These are phyloP conservation scores for Poicephalus meyeri DNA, from an alignment of 2,113 vertebrate genomes.

Conservation along the genomic window DNA sequence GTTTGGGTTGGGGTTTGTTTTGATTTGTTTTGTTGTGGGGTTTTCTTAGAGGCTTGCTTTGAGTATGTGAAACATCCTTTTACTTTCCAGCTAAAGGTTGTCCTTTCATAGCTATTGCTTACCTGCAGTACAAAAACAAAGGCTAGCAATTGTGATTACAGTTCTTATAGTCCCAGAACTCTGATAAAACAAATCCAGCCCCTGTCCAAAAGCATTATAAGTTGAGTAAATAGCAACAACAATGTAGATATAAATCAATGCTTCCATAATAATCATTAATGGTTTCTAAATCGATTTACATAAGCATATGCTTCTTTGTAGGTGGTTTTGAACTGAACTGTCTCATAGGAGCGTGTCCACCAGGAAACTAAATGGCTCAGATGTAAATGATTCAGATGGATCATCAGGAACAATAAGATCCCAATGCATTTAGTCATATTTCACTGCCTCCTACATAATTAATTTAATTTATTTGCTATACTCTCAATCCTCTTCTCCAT, in stretches of 20 bases:
- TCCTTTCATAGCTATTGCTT: background rate
- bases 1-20: background rate
- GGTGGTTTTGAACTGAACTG: background rate
- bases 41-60: background rate
- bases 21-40: background rate
- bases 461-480: slow-evolving; percentile 45
- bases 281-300: background rate
- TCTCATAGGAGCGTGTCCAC: background rate
- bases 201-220: background rate
- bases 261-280: background rate
- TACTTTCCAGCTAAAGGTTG: background rate
- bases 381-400: slow-evolving; percentile 19
- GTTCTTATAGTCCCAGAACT: background rate
- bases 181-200: background rate
- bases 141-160: background rate
- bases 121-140: background rate
- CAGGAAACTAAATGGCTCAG: background rate
- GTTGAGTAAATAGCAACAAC: background rate
- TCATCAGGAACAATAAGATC: slow-evolving; percentile 24
- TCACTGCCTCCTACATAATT: slow-evolving; percentile 36
- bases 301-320: background rate
- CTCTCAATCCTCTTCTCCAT: background rate
- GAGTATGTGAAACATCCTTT: background rate
- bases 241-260: background rate
- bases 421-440: slow-evolving; percentile 36